These are phyloP conservation scores for Tachysurus vachellii DNA, from an alignment of 2,113 vertebrate species.

Conservation along the genomic window DNA sequence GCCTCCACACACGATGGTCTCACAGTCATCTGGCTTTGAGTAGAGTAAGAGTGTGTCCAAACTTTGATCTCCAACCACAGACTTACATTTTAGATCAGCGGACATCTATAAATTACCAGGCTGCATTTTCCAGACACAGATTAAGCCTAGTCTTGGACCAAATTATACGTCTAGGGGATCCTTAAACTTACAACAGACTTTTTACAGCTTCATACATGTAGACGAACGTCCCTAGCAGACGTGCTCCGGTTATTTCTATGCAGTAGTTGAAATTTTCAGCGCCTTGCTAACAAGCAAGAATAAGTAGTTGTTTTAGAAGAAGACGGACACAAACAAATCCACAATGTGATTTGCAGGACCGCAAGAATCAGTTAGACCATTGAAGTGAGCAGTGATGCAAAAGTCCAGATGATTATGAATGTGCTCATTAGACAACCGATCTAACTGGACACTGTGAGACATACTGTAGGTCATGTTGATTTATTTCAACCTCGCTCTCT, in stretches of 20 bases:
- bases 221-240: not conserved
- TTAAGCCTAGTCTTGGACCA: slow-evolving; percentile 13
- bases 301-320: not conserved
- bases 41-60: not conserved
- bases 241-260: not conserved
- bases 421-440: not conserved
- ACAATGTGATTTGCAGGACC: not conserved
- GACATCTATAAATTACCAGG: slow-evolving; percentile 16
- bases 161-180: slow-evolving; percentile 24
- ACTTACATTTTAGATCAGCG: not conserved
- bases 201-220: not conserved
- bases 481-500: not conserved
- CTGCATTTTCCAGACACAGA: slow-evolving; percentile 33
- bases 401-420: not conserved
- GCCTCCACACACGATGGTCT: not conserved
- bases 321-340: not conserved
- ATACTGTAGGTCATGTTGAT: slow-evolving; percentile 8
- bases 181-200: not conserved
- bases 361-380: not conserved
- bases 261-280: not conserved
- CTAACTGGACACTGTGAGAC: not conserved
- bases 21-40: slow-evolving; percentile 23
- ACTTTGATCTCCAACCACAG: slow-evolving; percentile 37
- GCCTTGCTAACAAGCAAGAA: not conserved
- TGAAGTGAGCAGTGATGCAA: not conserved